phyloP scores from a whole-genome alignment of 2,113 vertebrate species.

The Alethe diademata region DNA sequence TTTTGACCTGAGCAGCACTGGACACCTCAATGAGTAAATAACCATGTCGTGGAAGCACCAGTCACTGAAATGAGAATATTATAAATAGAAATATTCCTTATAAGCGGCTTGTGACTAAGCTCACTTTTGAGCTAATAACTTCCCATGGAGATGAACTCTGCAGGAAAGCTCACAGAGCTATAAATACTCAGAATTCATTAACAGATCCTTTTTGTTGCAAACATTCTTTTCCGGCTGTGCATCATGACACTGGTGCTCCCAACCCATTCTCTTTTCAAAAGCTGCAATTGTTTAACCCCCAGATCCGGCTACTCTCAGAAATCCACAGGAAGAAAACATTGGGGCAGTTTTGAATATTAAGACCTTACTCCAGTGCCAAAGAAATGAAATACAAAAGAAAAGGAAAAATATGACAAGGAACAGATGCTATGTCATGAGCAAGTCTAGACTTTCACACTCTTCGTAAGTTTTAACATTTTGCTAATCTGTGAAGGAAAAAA shows the following conservation, averaged over 20 bases:
- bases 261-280: conserved; percentile 33
- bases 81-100: conserved; percentile 59
- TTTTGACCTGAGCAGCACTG: not conserved
- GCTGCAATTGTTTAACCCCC: conserved; percentile 47
- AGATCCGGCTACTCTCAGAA: not conserved
- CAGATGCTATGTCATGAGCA: not conserved
- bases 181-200: conserved; percentile 66
- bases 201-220: conserved; percentile 54
- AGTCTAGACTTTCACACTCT: not conserved
- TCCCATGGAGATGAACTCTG: conserved; percentile 51
- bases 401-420: not conserved
- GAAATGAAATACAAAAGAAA: not conserved
- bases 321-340: conserved; percentile 49
- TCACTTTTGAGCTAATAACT: conserved; percentile 64
- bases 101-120: conserved; percentile 58
- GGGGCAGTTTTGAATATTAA: not conserved
- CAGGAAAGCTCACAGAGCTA: conserved; percentile 58
- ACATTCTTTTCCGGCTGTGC: conserved; percentile 46
- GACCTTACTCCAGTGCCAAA: not conserved
- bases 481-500: not conserved
- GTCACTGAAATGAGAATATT: not conserved
- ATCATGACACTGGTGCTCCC: conserved; percentile 44
- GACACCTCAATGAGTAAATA: not conserved
- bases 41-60: not conserved
- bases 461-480: not conserved